Base-by-base conservation (phyloP, 2,113 vertebrate species). In the Periophthalmus modestus region DNA sequence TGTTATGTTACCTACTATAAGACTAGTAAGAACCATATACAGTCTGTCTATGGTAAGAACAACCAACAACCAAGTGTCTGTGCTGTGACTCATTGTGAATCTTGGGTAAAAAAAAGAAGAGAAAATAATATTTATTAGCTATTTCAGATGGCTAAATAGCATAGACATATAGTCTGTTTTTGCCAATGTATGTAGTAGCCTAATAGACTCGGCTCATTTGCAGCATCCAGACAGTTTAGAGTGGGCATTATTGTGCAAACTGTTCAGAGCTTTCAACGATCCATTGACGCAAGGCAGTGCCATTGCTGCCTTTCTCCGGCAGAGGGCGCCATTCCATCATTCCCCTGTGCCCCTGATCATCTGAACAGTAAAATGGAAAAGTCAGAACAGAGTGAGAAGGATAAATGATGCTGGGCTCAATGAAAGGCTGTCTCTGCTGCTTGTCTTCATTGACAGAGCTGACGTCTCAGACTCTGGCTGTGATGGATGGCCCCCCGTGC, bases 391-490 rank as follows among this genome's bases (percentile, higher is more conserved):
- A 79, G 71, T 77, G 58, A 43, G 69, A 34, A 52, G 75, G 57
- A 88, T 79, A 86, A 85, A 82, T 82, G 68, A 84, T 43, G 62
- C 65, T 65, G 54, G 62, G 63, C 62, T 67, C 61, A 72, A 78
- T 70, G 67, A 50, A 43, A 46, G 82, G 68, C 70, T 66, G 19
- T 77, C 71, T 69, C 81, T 34, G 68, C 86, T 83, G 24, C 88
- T 87, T 89, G 86, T 91, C 88, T 89, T 88, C 88, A 89, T 89
- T 87, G 88, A 87, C 82, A 72, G 67, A 75, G 82, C 78, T 89
- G 89, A 86, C 87, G 73, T 80, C 80, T 75, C 62, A 59, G 85
- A 81, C 80, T 83, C 71, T 85, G 73, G 81, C 66, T 77, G 81
- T 87, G 87, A 89, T 84, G 81, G 85, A 90, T 85, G 74, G 76